phyloP scores from a whole-genome alignment of 2,888 invertebrate genomes.

The Doris montereyensis region DNA sequence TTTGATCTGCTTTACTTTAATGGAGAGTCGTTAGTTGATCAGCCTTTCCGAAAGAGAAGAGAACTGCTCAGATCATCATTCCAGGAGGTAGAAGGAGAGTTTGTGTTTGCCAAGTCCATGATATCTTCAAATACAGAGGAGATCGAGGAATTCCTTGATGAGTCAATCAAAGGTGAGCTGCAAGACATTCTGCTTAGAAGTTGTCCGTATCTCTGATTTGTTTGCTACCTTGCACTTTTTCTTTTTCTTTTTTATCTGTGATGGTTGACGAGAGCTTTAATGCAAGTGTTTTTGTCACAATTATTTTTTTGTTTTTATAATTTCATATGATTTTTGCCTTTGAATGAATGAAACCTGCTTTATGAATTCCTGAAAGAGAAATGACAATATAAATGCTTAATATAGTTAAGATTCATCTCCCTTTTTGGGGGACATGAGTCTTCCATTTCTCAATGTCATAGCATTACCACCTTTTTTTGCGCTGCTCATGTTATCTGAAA shows the following conservation, averaged over 20 bases:
- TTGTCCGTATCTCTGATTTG: neutral
- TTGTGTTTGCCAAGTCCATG: slow-evolving; percentile 87
- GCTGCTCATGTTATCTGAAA: too few relatives aligned
- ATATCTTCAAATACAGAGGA: slow-evolving; percentile 91
- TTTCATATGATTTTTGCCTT: too few relatives aligned
- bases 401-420: too few relatives aligned
- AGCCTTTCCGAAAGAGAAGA: slow-evolving; percentile 85
- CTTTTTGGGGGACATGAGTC: too few relatives aligned
- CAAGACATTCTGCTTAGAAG: neutral
- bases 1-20: slow-evolving; percentile 96
- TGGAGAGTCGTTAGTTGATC: slow-evolving; percentile 85
- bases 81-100: slow-evolving; percentile 80
- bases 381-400: too few relatives aligned
- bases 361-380: too few relatives aligned
- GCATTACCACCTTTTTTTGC: too few relatives aligned
- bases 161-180: slow-evolving; percentile 87
- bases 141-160: slow-evolving; percentile 93
- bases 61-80: slow-evolving; percentile 78
- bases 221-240: neutral
- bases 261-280: neutral
- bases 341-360: too few relatives aligned
- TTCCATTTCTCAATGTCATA: too few relatives aligned
- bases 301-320: too few relatives aligned
- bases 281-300: neutral
- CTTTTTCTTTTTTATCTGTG: too few relatives aligned